These are phyloP conservation scores for Drosophila lutescens DNA, from an alignment of 2,888 invertebrate genomes.

Conservation along the genomic window DNA sequence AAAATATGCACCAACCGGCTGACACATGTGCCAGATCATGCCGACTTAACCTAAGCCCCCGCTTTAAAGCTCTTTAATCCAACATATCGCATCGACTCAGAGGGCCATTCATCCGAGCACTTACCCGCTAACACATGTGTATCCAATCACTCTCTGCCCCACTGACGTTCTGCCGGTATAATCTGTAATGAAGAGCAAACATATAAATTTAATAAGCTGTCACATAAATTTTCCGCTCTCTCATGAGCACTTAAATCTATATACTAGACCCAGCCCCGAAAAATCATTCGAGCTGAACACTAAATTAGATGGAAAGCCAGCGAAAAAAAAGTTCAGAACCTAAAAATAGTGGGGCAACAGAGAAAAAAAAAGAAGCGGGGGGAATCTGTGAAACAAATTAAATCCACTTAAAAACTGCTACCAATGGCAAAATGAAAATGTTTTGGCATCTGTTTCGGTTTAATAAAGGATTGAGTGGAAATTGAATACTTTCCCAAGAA, in stretches of 20 bases:
- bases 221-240: conserved; percentile 65
- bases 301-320: conserved; percentile 50
- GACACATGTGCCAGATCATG: conserved; percentile 42
- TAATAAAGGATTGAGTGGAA: conserved; percentile 60
- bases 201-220: conserved; percentile 76
- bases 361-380: not conserved
- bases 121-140: conserved; percentile 55
- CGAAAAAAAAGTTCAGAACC: conserved; percentile 28
- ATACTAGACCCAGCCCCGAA: conserved; percentile 17
- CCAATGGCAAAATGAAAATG: conserved; percentile 57
- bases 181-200: conserved; percentile 71
- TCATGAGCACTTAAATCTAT: conserved; percentile 66
- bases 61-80: conserved; percentile 38
- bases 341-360: conserved; percentile 62
- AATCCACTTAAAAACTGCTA: conserved; percentile 49
- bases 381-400: conserved; percentile 44
- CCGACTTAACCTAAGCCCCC: conserved; percentile 38
- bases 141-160: conserved; percentile 53
- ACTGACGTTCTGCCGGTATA: conserved; percentile 30
- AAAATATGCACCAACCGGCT: conserved; percentile 1
- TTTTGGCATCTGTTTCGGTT: conserved; percentile 77
- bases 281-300: conserved; percentile 35
- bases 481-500: conserved; percentile 65
- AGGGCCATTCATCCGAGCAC: conserved; percentile 25
- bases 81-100: not conserved